These are phyloP conservation scores for Drosophila littoralis DNA, from an alignment of 1,140 invertebrate genomes.

Conservation along the genomic window DNA sequence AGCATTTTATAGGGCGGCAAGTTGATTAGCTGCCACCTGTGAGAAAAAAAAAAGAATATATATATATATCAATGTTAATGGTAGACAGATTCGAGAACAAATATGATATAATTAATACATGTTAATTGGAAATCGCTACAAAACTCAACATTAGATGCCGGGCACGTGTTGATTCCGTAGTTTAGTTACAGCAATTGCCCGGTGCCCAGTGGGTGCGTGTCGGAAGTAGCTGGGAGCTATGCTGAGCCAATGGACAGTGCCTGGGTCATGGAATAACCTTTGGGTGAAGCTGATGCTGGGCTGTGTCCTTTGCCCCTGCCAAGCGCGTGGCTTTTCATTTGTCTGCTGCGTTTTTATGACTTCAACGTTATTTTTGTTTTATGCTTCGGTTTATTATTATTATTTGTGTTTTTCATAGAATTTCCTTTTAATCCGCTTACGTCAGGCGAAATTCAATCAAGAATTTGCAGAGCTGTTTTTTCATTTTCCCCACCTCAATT, in stretches of 20 bases:
- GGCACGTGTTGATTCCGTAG: conserved; percentile 14
- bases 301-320: conserved; percentile 3
- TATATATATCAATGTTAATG: background rate
- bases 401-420: conserved; percentile 50
- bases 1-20: conserved; percentile 35
- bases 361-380: conserved; percentile 60
- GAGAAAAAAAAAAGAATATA: background rate
- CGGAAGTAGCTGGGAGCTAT: conserved; percentile 33
- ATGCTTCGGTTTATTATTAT: conserved; percentile 52
- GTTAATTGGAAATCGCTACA: conserved; percentile 34
- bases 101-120: conserved; percentile 11
- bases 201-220: conserved; percentile 29
- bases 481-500: background rate
- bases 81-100: conserved; percentile 9
- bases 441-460: conserved; percentile 69
- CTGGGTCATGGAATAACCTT: conserved; percentile 20
- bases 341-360: conserved; percentile 56
- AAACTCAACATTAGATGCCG: conserved; percentile 14
- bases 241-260: conserved; percentile 8
- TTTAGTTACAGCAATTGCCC: conserved; percentile 29
- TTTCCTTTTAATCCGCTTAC: conserved; percentile 70
- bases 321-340: conserved; percentile 36
- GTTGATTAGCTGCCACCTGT: conserved; percentile 43
- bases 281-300: background rate
- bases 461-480: conserved; percentile 49